Base-by-base conservation (phyloP, 1,140 invertebrate species). In the Probaryconus sp. region DNA sequence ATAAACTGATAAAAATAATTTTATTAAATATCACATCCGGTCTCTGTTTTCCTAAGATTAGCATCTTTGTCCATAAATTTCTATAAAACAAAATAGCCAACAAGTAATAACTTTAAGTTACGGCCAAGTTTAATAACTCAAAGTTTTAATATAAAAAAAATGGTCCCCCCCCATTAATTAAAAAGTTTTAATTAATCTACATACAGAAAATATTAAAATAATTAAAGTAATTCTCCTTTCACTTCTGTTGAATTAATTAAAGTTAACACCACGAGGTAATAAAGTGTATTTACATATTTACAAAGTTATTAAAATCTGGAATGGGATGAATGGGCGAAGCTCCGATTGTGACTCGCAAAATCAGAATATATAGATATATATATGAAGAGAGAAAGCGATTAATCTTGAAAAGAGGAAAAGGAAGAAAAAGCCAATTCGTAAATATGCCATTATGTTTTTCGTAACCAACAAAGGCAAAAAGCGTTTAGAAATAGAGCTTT, bases 401-500 rank as follows among this genome's bases (percentile, higher is more conserved):
- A 45, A 30, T 60, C 9, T 45, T 4, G 3, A 14, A 31, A 48
- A 48, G 28, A 38, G 7, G 48, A 38, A 48, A 21, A 31, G 4
- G 18, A 42, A 55, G 9, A 26, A 48, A 20, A 48, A 37, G 37
- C 20, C 28, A 28, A 20, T 24, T 3, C 38, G 48, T 65, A 47
- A 55, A 48, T 67, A 48, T 31, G 33, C 18, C 42, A 55, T 65
- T 47, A 47, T 18, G 14, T 55, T 65, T n/a, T 65, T 43, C 37
- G 38, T 55, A 47, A 47, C 40, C 14, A 63, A 30, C 6, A 50
- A 7, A 53, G 13, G 14, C 38, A 67, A 67, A 48, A 48, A 38
- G 42, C 42, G 63, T 21, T 67, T 67, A 47, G 45, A 50, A 58
- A 68, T 58, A 51, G 50, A 58, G 64, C 64, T 56, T 67, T 67